Evolutionary conservation across 2,888 invertebrate genomes (phyloP).

Genomic region (Priocnemis perturbator): DNA sequence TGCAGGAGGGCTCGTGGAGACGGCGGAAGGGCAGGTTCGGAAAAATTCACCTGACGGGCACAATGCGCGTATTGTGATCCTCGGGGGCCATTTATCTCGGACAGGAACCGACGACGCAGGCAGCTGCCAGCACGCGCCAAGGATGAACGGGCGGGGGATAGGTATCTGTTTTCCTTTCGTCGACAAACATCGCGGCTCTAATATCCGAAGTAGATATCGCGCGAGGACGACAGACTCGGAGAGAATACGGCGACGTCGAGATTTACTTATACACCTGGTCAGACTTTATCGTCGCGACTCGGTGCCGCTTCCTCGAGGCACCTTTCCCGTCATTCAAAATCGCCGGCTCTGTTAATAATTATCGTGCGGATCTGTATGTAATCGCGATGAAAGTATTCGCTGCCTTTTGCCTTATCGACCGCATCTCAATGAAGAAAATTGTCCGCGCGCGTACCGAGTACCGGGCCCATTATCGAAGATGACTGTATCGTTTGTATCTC

Average conservation of each 20-base stretch:
- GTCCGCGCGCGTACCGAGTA: slow-evolving; percentile 26
- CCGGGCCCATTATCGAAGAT: background rate
- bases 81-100: slow-evolving; percentile 55
- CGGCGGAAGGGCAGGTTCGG: slow-evolving; percentile 52
- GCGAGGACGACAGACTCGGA: slow-evolving; percentile 29
- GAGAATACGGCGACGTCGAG: too few species aligned
- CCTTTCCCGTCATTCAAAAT: too few species aligned
- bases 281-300: too few species aligned
- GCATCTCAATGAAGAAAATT: slow-evolving; percentile 36
- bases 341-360: too few species aligned
- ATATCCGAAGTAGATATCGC: slow-evolving; percentile 59
- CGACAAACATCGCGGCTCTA: slow-evolving; percentile 58
- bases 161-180: slow-evolving; percentile 61
- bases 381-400: too few species aligned
- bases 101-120: slow-evolving; percentile 56
- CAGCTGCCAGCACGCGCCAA: slow-evolving; percentile 71
- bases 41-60: slow-evolving; percentile 71
- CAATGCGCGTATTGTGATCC: slow-evolving; percentile 67
- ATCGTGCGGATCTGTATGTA: too few species aligned
- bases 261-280: too few species aligned
- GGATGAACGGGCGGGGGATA: slow-evolving; percentile 63
- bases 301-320: too few species aligned
- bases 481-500: background rate
- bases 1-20: slow-evolving; percentile 17
- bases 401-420: background rate